These are phyloP conservation scores for Beroe ovata DNA, from an alignment of 37 sponge, comb jelly and placozoan species.

Conservation along the genomic window DNA sequence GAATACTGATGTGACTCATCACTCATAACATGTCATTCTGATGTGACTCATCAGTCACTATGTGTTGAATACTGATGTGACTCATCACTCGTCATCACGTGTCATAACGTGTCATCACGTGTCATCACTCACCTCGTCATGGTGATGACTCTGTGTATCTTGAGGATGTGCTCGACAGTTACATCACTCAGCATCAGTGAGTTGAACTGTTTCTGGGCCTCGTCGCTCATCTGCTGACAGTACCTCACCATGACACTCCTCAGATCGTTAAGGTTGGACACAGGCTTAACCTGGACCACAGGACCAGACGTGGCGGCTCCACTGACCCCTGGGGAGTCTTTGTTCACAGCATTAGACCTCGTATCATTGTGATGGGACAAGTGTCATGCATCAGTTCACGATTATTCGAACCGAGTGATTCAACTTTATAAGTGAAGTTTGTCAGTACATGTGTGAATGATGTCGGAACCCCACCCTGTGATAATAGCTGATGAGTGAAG, in stretches of 20 bases:
- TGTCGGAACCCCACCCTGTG: too few species aligned
- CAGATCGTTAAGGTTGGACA: slow-evolving; percentile 34
- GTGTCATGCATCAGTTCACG: too few species aligned
- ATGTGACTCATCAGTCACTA: too few species aligned
- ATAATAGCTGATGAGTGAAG: too few species aligned
- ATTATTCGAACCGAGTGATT: not conserved
- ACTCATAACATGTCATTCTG: too few species aligned
- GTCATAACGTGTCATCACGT: too few species aligned
- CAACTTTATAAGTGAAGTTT: not conserved
- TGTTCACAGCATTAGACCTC: not conserved
- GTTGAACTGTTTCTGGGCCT: slow-evolving; percentile 69
- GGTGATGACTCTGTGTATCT: slow-evolving; percentile 76
- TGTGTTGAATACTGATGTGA: too few species aligned
- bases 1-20: too few species aligned
- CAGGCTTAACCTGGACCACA: slow-evolving; percentile 48
- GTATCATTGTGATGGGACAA: too few species aligned
- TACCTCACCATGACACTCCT: slow-evolving; percentile 48
- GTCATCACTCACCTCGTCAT: slow-evolving; percentile 74
- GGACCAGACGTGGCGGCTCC: not conserved
- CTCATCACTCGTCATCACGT: too few species aligned
- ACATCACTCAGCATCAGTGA: slow-evolving; percentile 71
- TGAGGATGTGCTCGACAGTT: slow-evolving; percentile 69
- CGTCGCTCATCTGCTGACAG: slow-evolving; percentile 68
- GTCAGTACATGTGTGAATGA: too few species aligned
- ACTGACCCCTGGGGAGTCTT: slow-evolving; percentile 44